Evolutionary conservation across 2,888 invertebrate species (phyloP), one percentile per base, ranked within the genome.

Genomic region (Adineta ricciae): DNA sequence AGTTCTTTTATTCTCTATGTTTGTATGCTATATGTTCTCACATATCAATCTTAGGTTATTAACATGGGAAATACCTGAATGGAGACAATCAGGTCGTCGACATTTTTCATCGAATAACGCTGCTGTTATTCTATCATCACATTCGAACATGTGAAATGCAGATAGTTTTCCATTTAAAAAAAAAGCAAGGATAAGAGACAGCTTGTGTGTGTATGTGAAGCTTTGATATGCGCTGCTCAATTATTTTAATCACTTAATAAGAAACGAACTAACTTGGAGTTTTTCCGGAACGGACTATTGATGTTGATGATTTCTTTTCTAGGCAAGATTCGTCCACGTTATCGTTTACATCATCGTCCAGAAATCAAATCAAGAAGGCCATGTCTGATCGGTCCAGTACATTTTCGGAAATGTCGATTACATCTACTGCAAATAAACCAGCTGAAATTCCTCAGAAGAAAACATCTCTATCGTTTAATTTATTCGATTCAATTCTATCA

Each of bases 241-340:
- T 9, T 64, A 27, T 50, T 8, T 8, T 46, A 46, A 46, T 46
- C 5, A 46, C n/a, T n/a, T 64, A 64, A 64, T 64, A 64, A 14
- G 27, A 16, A 64, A 27, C 19, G 32, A 14, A 46, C 46, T 46
- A 8, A 46, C 46, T 46, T 46, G 46, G n/a, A n/a, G n/a, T 46
- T 11, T 46, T 11, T 46, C 11, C 46, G 46, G 5, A 46, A 46
- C 11, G 11, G 19, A 19, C 14, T 16, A 50, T 50, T 19, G 2
- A 7, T 7, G 2, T 50, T 19, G 16, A 50, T 50, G 21, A 32
- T 8, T 32, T 1, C 1, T 72, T 5, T 72, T 78, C 11, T 78
- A 78, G 78, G 78, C 78, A 78, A 78, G 78, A 78, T 78, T 78
- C 78, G n/a, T 78, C 78, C 38, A 41, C 41, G 41, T 78, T 78